Evolutionary conservation across 1,140 invertebrate species (phyloP).

Genomic region (Pachyrhynchus sulphureomaculatus): DNA sequence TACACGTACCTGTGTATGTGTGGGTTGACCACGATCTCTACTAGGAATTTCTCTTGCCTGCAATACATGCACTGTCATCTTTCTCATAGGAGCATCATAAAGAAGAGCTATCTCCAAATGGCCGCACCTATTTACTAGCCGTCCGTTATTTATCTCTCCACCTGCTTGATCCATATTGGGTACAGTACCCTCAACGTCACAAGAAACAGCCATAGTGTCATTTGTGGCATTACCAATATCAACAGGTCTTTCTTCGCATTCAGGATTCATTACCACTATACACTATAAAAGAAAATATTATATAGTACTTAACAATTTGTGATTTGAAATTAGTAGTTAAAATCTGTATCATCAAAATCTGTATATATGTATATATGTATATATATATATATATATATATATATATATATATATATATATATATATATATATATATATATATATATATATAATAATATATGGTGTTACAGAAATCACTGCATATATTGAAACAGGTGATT

Average conservation of each 20-base stretch:
- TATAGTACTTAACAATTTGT: neutral
- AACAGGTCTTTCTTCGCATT: conserved; percentile 43
- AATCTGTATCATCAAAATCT: too few relatives aligned
- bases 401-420: too few relatives aligned
- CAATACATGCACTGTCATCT: conserved; percentile 86
- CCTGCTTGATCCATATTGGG: neutral
- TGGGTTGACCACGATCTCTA: conserved; percentile 70
- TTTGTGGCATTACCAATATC: conserved; percentile 30
- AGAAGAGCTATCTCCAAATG: conserved; percentile 82
- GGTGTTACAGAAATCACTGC: too few relatives aligned
- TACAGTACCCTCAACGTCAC: conserved; percentile 3
- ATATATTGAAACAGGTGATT: too few relatives aligned
- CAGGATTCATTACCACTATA: conserved; percentile 49
- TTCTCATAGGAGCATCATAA: conserved; percentile 84
- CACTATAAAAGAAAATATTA: conserved; percentile 35
- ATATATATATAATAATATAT: too few relatives aligned
- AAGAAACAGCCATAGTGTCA: conserved; percentile 26
- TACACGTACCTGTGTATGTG: conserved; percentile 70
- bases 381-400: too few relatives aligned
- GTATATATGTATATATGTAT: too few relatives aligned
- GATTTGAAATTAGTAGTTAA: too few relatives aligned
- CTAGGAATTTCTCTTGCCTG: conserved; percentile 81
- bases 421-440: too few relatives aligned
- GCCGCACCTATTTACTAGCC: conserved; percentile 60
- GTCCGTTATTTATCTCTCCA: neutral